These are phyloP conservation scores for Plodia interpunctella DNA, from an alignment of 1,140 invertebrate species.

Conservation along the genomic window DNA sequence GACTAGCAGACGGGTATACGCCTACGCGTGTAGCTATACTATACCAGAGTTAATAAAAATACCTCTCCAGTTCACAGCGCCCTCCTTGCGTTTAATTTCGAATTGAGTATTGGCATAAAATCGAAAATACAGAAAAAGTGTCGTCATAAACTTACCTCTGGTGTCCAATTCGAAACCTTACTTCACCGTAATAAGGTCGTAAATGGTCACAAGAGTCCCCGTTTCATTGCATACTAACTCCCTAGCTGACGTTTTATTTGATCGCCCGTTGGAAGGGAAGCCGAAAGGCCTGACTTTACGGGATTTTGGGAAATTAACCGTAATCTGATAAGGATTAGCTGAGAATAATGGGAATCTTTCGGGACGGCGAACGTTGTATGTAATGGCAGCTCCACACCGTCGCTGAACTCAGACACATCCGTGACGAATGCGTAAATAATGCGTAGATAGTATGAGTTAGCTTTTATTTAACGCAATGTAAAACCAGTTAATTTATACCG, in stretches of 20 bases:
- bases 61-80: neutral
- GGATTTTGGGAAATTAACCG: neutral
- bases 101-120: slow-evolving; percentile 4
- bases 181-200: neutral
- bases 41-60: too few species aligned
- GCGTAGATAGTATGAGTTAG: too few species aligned
- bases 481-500: too few species aligned
- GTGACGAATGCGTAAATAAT: too few species aligned
- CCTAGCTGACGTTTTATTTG: slow-evolving; percentile 1
- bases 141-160: neutral
- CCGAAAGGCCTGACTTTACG: neutral
- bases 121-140: slow-evolving; percentile 1
- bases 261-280: neutral
- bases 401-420: too few species aligned
- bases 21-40: too few species aligned
- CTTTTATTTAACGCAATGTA: too few species aligned
- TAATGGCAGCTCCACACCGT: neutral
- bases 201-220: neutral
- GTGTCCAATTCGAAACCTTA: neutral
- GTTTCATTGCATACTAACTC: slow-evolving; percentile 3
- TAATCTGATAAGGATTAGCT: slow-evolving; percentile 3
- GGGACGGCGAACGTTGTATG: neutral
- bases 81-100: neutral
- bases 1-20: too few species aligned
- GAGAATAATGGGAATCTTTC: neutral